Evolutionary conservation across 2,113 vertebrate genomes (phyloP).

Genomic region (Gobius niger): DNA sequence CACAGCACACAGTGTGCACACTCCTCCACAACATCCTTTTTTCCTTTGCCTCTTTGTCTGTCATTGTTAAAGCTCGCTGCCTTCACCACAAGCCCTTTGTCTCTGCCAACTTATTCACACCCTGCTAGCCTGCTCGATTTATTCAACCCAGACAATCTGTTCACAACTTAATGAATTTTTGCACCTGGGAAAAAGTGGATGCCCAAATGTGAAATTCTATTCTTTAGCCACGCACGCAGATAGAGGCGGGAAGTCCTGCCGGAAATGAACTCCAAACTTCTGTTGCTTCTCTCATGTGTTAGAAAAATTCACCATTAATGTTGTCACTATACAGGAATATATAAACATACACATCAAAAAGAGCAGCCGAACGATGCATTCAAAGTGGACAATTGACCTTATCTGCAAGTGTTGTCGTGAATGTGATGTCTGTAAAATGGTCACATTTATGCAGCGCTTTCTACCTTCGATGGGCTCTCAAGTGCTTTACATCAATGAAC

Average conservation of each 20-base stretch:
- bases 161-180: slow-evolving; percentile 51
- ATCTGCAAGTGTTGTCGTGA: too few species aligned
- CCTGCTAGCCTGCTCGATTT: slow-evolving; percentile 52
- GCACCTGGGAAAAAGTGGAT: slow-evolving; percentile 39
- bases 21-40: slow-evolving; percentile 39
- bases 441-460: too few species aligned
- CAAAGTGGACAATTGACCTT: too few species aligned
- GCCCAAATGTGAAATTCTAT: slow-evolving; percentile 37
- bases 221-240: slow-evolving; percentile 14
- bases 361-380: too few species aligned
- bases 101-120: slow-evolving; percentile 58
- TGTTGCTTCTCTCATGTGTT: too few species aligned
- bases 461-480: too few species aligned
- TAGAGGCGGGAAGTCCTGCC: not conserved
- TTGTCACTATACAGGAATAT: too few species aligned
- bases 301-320: too few species aligned
- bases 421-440: too few species aligned
- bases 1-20: slow-evolving; percentile 16
- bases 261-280: not conserved
- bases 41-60: slow-evolving; percentile 48
- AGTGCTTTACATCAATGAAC: too few species aligned
- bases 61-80: slow-evolving; percentile 47
- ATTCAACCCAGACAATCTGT: slow-evolving; percentile 65
- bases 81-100: slow-evolving; percentile 30
- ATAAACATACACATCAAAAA: too few species aligned